Base-by-base conservation (phyloP, 2,888 invertebrate genomes). In the Lasioglossum leucozonium region DNA sequence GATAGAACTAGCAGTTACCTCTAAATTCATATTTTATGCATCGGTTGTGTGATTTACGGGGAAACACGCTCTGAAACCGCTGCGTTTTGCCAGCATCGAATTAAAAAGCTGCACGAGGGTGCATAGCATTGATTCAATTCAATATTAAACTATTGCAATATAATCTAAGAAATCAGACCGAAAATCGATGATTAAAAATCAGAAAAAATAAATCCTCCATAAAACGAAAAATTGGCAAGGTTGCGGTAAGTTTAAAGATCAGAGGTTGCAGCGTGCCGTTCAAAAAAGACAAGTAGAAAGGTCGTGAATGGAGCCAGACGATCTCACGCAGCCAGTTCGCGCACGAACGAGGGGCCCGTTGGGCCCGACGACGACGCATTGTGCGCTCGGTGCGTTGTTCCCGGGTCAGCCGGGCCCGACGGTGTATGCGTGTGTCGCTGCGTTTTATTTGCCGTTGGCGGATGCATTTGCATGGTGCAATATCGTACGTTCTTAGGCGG, bases 401-500 rank as follows among this genome's bases (percentile, higher is more conserved):
- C 22, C 72, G 84, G 87, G 89, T 80, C 85, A 77, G 79, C 37
- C 11, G 22, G 69, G 77, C 73, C 47, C 47, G 47, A 34, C 72
- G 77, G 77, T 37, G 22, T 37, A 11, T 11, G 67, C 11, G 69
- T 69, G 55, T 44, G 83, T 79, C 85, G 81, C 79, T 83, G 69
- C 87, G 87, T 88, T 92, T 92, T 92, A 91, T 91, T 92, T 91
- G 87, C 34, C 71, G 69, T 62, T 87, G 81, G 87, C 82, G 77
- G 83, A 88, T 58, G 90, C 90, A 94, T 94, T 94, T 94, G 94
- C 94, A 94, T 94, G 94, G 94, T 94, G 94, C 94, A 94, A 94
- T 94, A 94, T 94, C 93, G 94, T 94, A 93, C 93, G 93, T 94
- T 94, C 94, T 94, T 94, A 93, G 93, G 93, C 93, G 94, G 94